Percentiles rank a stretch among this genome's conserved stretches.
These are phyloP conservation scores for Aix galericulata DNA, from an alignment of 2,113 vertebrate species.

Conservation along the genomic window DNA sequence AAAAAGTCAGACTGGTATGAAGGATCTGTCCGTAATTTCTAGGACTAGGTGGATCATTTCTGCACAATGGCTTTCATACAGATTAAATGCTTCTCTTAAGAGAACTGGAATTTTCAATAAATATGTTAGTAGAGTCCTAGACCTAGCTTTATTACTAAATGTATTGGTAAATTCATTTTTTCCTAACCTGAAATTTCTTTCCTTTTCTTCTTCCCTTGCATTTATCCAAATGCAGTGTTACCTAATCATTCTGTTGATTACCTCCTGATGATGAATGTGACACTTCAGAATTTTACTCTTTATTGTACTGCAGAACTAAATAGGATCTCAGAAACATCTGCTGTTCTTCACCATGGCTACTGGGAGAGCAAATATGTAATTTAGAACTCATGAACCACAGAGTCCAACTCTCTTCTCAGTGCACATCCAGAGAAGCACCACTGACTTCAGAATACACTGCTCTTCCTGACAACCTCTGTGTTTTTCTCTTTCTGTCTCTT, in stretches of 20 bases:
- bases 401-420: neutral
- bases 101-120: neutral
- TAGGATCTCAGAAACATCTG: neutral
- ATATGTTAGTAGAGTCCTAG: neutral
- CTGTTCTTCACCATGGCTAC: neutral
- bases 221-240: neutral
- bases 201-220: neutral
- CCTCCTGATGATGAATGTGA: neutral
- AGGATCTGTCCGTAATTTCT: neutral
- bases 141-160: neutral
- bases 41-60: neutral
- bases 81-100: neutral
- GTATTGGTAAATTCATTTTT: neutral
- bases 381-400: neutral
- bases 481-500: neutral
- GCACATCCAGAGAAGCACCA: neutral
- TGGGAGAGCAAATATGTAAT: neutral
- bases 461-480: neutral
- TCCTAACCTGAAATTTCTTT: neutral
- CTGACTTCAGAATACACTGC: fast-evolving
- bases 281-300: neutral
- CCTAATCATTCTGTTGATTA: neutral
- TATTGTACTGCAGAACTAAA: neutral
- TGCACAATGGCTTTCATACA: neutral
- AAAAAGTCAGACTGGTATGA: neutral